A percentile compares a stretch with the other conserved stretches of the same genome.
These are phyloP conservation scores for Pelagia noctiluca DNA, from an alignment of 30 jellyfish, hydroid and myxozoan species.

Conservation along the genomic window DNA sequence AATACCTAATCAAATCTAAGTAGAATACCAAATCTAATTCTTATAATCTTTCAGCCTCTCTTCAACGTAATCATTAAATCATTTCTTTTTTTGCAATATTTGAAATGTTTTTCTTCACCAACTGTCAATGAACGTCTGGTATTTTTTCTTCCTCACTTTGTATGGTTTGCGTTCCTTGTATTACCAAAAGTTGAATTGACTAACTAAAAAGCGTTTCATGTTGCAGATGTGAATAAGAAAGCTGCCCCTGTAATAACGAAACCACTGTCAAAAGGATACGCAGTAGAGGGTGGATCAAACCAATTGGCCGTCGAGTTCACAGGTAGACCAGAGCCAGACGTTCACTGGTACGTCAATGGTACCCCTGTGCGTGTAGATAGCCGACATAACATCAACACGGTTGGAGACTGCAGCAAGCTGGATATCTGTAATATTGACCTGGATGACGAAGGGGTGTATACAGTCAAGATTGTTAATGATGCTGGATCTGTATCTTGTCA, in stretches of 20 bases:
- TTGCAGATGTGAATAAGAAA: no score
- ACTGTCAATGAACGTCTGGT: no score
- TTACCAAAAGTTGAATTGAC: no score
- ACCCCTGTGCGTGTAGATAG: constrained; percentile 90
- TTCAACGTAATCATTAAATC: no score
- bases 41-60: no score
- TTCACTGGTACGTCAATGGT: constrained; percentile 94
- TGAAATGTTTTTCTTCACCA: no score
- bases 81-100: no score
- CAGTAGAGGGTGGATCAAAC: constrained; percentile 87
- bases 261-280: constrained; percentile 59
- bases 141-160: no score
- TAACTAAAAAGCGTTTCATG: no score
- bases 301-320: constrained; percentile 71
- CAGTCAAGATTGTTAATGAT: constrained; percentile 86
- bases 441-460: constrained; percentile 93
- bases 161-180: no score
- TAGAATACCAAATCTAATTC: no score
- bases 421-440: constrained; percentile 74
- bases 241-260: constrained; percentile 69
- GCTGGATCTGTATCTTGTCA: constrained; percentile 94
- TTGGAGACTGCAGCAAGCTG: constrained; percentile 58
- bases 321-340: constrained; percentile 93
- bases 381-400: constrained; percentile 68
- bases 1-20: no score